Evolutionary conservation across 2,113 vertebrate genomes (phyloP).

Genomic region (Bufo bufo): DNA sequence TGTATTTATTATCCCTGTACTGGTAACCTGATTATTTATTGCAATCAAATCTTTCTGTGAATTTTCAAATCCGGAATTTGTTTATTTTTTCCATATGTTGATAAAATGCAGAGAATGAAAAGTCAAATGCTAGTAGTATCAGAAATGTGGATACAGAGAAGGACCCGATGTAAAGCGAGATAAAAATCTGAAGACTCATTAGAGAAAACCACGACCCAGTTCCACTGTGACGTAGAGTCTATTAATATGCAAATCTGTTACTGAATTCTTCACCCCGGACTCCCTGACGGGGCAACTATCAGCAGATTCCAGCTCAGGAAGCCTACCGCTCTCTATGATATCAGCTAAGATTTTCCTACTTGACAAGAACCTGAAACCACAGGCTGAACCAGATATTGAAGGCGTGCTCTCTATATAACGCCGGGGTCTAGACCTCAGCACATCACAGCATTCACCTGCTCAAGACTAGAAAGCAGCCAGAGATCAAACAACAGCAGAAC

Average conservation of each 20-base stretch:
- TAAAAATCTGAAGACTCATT: background rate
- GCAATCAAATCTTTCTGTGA: no score
- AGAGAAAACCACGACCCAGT: background rate
- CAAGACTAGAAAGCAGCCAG: background rate
- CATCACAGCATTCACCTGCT: conserved; percentile 1
- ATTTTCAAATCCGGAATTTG: no score
- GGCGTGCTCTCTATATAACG: conserved; percentile 14
- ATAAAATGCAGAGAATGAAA: background rate
- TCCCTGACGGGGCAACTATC: background rate
- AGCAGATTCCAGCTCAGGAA: conserved; percentile 27
- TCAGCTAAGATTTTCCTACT: conserved; percentile 25
- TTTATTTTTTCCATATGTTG: background rate
- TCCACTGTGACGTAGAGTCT: background rate
- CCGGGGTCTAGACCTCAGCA: background rate
- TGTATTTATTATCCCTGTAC: no score
- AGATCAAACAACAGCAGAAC: background rate
- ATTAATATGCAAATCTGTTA: conserved; percentile 17
- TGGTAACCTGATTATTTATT: no score
- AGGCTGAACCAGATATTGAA: background rate
- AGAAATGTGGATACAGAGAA: background rate
- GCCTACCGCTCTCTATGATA: background rate
- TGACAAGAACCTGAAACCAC: background rate
- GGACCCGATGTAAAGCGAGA: background rate
- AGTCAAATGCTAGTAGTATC: background rate
- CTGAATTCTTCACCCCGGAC: background rate